Conservation (phyloP, 2,113 vertebrate genomes). For the Tupaia tana region DNA sequence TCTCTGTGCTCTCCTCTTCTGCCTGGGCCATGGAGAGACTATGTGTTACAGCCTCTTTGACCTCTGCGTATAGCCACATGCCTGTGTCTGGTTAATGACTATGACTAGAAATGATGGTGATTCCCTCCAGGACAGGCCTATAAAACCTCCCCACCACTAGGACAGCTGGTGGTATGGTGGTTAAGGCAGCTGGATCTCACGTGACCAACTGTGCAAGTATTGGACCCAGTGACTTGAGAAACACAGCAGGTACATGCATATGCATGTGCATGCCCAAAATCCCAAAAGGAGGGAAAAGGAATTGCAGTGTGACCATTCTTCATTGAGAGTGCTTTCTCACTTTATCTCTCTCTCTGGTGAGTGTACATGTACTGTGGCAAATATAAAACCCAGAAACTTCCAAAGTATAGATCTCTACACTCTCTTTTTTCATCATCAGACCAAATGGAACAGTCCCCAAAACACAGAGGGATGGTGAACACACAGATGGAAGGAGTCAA, state of each 20-base stretch:
- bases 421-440: background rate
- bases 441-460: background rate
- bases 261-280: no score
- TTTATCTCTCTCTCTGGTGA: no score
- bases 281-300: no score
- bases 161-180: no score
- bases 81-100: background rate
- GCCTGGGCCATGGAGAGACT: background rate
- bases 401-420: accelerated
- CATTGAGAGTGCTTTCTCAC: no score
- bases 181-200: no score
- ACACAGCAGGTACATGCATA: no score
- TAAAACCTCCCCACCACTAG: background rate
- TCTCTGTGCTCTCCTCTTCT: background rate
- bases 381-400: no score
- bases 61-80: accelerated
- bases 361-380: no score
- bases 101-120: background rate
- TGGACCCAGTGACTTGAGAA: no score
- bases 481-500: background rate
- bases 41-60: background rate
- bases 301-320: no score
- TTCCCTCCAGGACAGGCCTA: background rate
- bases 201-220: no score
- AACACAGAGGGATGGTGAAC: background rate